Evolutionary conservation across 2,797 vertebrate species (phyloP).

Genomic region (Myripristis jacobus): DNA sequence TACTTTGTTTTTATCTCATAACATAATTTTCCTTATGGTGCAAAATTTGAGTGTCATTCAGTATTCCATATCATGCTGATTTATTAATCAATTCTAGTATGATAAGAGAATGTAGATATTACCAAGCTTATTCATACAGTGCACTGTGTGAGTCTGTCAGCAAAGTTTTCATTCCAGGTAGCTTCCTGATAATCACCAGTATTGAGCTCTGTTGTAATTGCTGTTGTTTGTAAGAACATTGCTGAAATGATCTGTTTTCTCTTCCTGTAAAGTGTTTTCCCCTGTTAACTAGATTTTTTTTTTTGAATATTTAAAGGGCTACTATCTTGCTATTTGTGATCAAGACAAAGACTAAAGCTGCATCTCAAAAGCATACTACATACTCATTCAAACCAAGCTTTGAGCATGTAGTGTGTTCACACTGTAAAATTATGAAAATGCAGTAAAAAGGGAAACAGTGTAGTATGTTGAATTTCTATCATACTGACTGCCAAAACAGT

Average conservation of each 20-base stretch:
- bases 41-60: neutral
- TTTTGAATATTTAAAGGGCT: neutral
- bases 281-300: too few relatives aligned
- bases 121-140: neutral
- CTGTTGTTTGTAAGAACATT: neutral
- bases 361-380: too few relatives aligned
- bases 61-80: neutral
- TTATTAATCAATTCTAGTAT: slow-evolving; percentile 4
- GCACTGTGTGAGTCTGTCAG: neutral
- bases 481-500: neutral
- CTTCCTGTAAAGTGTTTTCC: neutral
- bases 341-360: too few relatives aligned
- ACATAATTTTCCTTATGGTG: neutral
- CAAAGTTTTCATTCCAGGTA: neutral
- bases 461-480: too few relatives aligned
- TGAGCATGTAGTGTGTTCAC: too few relatives aligned
- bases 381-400: too few relatives aligned
- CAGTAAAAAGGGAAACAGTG: too few relatives aligned
- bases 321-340: too few relatives aligned
- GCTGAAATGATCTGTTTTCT: neutral
- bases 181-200: neutral
- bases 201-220: neutral
- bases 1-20: neutral
- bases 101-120: neutral
- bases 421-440: too few relatives aligned